Percentiles rank a stretch among this genome's conserved stretches.
Evolutionary conservation across 2,113 vertebrate species (phyloP).

Genomic region (Agelaius tricolor): DNA sequence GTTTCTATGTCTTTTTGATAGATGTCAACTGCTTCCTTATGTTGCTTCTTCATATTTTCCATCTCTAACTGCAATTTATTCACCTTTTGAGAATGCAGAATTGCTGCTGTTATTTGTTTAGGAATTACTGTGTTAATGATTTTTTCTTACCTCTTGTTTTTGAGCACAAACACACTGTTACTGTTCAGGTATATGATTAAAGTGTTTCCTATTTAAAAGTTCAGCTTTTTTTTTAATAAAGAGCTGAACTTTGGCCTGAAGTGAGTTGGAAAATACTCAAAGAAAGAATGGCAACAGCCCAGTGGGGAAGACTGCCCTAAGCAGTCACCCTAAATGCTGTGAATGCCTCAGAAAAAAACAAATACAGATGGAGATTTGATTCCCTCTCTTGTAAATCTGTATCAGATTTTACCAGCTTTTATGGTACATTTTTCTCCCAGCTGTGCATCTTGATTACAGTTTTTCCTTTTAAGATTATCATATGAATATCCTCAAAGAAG

Average conservation of each 20-base stretch:
- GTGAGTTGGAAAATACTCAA: background rate
- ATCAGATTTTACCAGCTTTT: background rate
- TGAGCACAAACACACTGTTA: too few species aligned
- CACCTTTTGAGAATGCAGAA: conserved; percentile 73
- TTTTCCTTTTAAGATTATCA: too few species aligned
- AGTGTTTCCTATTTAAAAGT: background rate
- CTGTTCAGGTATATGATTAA: too few species aligned
- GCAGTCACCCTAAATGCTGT: background rate
- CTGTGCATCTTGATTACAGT: too few species aligned
- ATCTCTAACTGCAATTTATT: conserved; percentile 78
- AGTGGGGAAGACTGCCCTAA: background rate
- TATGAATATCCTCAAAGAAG: too few species aligned
- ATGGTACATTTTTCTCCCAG: background rate
- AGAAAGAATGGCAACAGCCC: background rate
- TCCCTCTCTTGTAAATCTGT: background rate
- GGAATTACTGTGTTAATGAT: too few species aligned
- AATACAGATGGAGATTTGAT: background rate
- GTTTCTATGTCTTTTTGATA: conserved; percentile 78
- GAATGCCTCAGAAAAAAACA: background rate
- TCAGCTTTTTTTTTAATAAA: background rate
- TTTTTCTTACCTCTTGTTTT: too few species aligned
- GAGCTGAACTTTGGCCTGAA: background rate
- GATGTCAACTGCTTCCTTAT: conserved; percentile 73
- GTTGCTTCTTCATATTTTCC: conserved; percentile 67
- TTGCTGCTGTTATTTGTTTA: background rate